phyloP scores from a whole-genome alignment of 2,888 invertebrate species.

The Stenodera caucasica region DNA sequence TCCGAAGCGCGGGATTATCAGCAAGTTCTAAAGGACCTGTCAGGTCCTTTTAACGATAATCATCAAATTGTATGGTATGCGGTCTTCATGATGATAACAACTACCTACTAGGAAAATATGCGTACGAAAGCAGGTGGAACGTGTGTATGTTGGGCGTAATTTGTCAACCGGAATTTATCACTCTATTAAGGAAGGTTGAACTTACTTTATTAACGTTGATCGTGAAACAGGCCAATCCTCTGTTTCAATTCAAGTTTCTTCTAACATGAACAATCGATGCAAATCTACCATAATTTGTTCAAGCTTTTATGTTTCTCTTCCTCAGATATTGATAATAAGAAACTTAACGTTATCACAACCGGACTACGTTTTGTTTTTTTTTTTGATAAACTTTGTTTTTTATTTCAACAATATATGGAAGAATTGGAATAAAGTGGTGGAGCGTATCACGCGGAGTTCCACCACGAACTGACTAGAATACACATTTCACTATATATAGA shows the following conservation, averaged over 20 bases:
- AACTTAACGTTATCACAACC: background rate
- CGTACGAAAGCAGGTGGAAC: background rate
- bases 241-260: background rate
- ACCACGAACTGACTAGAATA: constrained; percentile 32
- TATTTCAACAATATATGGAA: background rate
- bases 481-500: constrained; percentile 1
- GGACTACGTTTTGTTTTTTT: background rate
- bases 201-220: background rate
- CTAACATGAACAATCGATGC: background rate
- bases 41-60: background rate
- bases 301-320: background rate
- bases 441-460: constrained; percentile 29
- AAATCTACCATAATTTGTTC: constrained; percentile 1
- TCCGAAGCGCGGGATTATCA: background rate
- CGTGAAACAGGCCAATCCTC: background rate
- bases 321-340: too few relatives aligned
- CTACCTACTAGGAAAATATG: background rate
- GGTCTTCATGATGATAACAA: background rate
- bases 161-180: background rate
- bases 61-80: background rate
- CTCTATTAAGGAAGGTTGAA: background rate
- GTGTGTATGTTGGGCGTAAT: background rate
- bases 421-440: background rate
- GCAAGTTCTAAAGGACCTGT: background rate
- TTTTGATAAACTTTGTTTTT: too few relatives aligned